Evolutionary conservation across 1,140 invertebrate genomes (phyloP).

Genomic region (Neodiprion fabricii): DNA sequence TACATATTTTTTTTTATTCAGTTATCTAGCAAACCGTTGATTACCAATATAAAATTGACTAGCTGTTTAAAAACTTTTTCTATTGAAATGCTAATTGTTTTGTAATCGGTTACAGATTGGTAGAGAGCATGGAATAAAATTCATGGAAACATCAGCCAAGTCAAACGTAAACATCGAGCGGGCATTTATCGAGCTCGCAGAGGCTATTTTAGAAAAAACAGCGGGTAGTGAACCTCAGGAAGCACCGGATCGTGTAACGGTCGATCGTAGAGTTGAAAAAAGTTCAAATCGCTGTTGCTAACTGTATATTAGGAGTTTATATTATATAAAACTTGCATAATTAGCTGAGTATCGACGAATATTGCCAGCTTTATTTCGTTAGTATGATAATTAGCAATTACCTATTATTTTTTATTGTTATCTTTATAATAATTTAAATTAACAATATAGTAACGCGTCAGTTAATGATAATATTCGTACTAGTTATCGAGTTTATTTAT

Average conservation of each 20-base stretch:
- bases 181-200: slow-evolving; percentile 96
- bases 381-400: not conserved
- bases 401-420: slow-evolving; percentile 8
- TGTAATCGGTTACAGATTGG: slow-evolving; percentile 79
- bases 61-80: not conserved
- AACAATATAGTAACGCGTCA: not conserved
- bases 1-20: no score
- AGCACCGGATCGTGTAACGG: slow-evolving; percentile 70
- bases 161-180: slow-evolving; percentile 97
- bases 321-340: not conserved
- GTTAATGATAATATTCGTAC: no score
- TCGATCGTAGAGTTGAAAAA: slow-evolving; percentile 66
- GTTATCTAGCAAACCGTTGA: no score
- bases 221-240: slow-evolving; percentile 72
- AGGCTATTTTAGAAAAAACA: slow-evolving; percentile 93
- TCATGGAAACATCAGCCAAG: slow-evolving; percentile 99
- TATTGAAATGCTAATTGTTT: slow-evolving; percentile 27
- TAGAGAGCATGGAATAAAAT: slow-evolving; percentile 95
- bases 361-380: not conserved
- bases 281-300: slow-evolving; percentile 61
- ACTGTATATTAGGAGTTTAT: slow-evolving; percentile 48
- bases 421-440: slow-evolving; percentile 6
- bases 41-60: not conserved
- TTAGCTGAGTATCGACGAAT: not conserved
- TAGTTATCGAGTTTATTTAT: no score